phyloP scores from a whole-genome alignment of 2,888 invertebrate species.

The Acholoe squamosa region DNA sequence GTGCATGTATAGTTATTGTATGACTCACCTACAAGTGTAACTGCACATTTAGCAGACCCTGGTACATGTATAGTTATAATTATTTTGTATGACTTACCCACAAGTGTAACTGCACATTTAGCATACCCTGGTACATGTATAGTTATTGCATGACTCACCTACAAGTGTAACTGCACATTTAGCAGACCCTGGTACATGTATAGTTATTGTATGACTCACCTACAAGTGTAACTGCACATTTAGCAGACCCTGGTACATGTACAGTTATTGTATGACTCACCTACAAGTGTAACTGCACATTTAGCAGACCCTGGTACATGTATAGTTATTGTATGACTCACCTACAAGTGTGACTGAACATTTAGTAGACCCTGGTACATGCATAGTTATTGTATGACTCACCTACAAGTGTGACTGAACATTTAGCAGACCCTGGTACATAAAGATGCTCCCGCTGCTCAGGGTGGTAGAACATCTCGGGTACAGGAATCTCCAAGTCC shows the following conservation, averaged over 20 bases:
- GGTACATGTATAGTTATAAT: too few species aligned
- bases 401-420: conserved; percentile 84
- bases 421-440: conserved; percentile 95
- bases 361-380: conserved; percentile 90
- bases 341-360: conserved; percentile 85
- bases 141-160: too few species aligned
- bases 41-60: conserved; percentile 91
- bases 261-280: too few species aligned
- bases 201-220: too few species aligned
- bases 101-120: too few species aligned
- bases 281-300: not conserved
- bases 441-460: conserved; percentile 95
- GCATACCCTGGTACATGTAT: too few species aligned
- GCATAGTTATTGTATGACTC: conserved; percentile 67
- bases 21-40: conserved; percentile 84
- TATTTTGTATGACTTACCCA: too few species aligned
- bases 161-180: too few species aligned
- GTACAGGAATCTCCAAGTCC: conserved; percentile 97
- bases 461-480: conserved; percentile 94
- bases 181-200: not conserved
- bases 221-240: not conserved
- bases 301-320: not conserved
- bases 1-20: not conserved
- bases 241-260: not conserved
- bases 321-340: conserved; percentile 72